A percentile compares a stretch with the other conserved stretches of the same genome.
Conservation (phyloP, 2,113 vertebrate genomes). For the Saimiri boliviensis region DNA sequence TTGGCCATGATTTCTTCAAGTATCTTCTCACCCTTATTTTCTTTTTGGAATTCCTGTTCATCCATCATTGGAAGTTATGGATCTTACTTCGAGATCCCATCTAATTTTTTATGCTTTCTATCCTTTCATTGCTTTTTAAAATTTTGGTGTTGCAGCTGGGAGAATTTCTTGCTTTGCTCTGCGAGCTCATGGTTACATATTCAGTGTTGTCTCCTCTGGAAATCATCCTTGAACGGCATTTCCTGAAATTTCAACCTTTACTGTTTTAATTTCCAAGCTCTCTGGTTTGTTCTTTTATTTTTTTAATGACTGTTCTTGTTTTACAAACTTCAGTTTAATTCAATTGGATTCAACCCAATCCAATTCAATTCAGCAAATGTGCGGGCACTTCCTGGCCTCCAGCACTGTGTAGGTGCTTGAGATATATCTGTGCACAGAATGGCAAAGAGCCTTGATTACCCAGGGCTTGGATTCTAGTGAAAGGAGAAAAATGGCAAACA, state of each 20-base stretch:
- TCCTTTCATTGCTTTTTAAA: not conserved
- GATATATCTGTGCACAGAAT: not conserved
- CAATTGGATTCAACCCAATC: not conserved
- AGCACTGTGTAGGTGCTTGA: not conserved
- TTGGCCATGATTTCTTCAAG: not conserved
- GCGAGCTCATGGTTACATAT: not conserved
- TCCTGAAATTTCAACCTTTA: not conserved
- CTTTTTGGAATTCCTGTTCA: not conserved
- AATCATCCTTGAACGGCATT: not conserved
- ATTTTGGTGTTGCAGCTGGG: not conserved
- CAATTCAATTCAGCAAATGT: not conserved
- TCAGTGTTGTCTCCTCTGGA: not conserved
- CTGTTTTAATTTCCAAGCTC: not conserved
- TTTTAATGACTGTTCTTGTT: not conserved
- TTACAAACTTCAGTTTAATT: slow-evolving; percentile 11
- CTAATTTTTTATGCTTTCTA: not conserved
- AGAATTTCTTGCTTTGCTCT: not conserved
- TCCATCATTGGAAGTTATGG: not conserved
- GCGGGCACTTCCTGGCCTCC: not conserved
- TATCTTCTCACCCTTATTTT: not conserved
- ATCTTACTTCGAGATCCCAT: not conserved
- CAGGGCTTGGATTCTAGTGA: not conserved
- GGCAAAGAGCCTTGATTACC: not conserved
- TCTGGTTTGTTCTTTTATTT: not conserved
- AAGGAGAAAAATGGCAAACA: not conserved